Evolutionary conservation across 1,140 invertebrate genomes (phyloP).

Genomic region (Andrena cerasifolii): DNA sequence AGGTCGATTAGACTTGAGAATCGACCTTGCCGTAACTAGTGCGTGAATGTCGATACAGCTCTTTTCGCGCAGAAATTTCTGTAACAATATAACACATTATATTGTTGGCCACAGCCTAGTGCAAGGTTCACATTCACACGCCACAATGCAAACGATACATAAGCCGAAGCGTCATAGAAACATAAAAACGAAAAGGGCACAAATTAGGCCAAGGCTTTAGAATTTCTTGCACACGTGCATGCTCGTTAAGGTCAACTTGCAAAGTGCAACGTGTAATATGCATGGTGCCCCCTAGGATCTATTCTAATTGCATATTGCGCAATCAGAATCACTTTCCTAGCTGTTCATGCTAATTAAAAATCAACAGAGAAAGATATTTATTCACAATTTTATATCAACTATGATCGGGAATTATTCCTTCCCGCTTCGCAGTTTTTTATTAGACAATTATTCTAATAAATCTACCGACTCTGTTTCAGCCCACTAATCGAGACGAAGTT

Average conservation of each 20-base stretch:
- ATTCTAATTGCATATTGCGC: not conserved
- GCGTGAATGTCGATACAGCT: constrained; percentile 66
- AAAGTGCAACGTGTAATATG: not conserved
- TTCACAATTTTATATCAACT: too few relatives aligned
- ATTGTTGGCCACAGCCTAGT: not conserved
- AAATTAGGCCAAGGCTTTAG: constrained; percentile 1
- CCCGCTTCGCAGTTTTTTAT: not conserved
- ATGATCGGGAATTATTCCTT: not conserved
- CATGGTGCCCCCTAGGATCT: not conserved
- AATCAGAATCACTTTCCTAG: not conserved
- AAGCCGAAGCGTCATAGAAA: too few relatives aligned
- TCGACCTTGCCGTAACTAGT: constrained; percentile 68
- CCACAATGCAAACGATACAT: not conserved
- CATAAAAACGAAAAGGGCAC: not conserved
- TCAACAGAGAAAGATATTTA: not conserved
- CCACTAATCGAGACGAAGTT: constrained; percentile 58
- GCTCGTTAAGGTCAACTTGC: not conserved
- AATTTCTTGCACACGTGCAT: not conserved
- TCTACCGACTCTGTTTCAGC: constrained; percentile 65
- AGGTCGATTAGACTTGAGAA: constrained; percentile 23
- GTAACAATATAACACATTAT: too few relatives aligned
- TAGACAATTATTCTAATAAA: not conserved
- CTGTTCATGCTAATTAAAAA: not conserved
- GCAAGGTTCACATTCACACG: not conserved
- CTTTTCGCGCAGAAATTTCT: constrained; percentile 3